Evolutionary conservation across 2,797 vertebrate genomes (phyloP).

Genomic region (Lepilemur septentrionalis): DNA sequence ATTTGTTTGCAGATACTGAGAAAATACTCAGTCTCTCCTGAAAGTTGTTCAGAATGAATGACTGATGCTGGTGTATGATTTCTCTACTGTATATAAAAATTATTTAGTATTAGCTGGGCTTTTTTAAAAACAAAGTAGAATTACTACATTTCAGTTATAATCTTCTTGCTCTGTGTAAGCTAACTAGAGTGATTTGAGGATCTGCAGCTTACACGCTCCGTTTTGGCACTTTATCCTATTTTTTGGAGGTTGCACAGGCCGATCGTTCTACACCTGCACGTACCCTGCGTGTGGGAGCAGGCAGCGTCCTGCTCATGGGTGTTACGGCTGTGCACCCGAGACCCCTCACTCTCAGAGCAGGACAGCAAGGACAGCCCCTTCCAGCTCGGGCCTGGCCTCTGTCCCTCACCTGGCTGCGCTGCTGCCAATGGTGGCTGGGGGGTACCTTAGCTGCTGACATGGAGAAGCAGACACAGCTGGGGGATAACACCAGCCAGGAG

Average conservation of each 20-base stretch:
- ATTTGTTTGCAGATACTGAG: background rate
- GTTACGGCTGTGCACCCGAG: background rate
- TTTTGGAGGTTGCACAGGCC: background rate
- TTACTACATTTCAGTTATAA: rapidly evolving
- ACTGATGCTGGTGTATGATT: background rate
- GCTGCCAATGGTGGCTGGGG: too few relatives aligned
- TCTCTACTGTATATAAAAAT: background rate
- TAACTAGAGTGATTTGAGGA: background rate
- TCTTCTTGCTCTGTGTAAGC: rapidly evolving
- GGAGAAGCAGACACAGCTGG: background rate
- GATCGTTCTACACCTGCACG: background rate
- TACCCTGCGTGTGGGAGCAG: background rate
- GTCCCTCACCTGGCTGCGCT: too few relatives aligned
- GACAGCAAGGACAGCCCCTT: rapidly evolving
- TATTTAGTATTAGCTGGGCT: background rate
- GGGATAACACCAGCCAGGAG: too few relatives aligned
- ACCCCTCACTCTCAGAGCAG: background rate
- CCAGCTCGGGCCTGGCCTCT: too few relatives aligned
- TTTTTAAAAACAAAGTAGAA: background rate
- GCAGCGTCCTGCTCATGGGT: rapidly evolving
- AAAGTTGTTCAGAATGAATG: background rate
- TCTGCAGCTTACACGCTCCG: background rate
- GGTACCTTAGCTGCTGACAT: background rate
- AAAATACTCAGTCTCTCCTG: background rate
- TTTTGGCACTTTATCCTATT: too few relatives aligned